Percentiles rank a stretch among this genome's conserved stretches.
Conservation (phyloP, 2,888 invertebrate species). For the Hemistola chrysoprasaria region DNA sequence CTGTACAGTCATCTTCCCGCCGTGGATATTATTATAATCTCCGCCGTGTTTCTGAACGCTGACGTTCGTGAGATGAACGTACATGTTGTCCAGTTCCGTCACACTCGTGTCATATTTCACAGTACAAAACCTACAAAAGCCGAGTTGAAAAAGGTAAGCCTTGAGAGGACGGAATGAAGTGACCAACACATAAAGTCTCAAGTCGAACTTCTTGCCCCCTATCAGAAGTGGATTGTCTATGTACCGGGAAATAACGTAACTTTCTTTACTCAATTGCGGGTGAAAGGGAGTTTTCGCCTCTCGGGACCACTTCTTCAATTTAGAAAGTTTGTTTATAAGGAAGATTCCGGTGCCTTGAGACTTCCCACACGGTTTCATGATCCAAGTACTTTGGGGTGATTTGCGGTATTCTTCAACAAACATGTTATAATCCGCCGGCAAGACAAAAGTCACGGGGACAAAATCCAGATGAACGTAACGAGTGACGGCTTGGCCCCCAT, state of each 20-base stretch:
- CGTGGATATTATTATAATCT: constrained; percentile 96
- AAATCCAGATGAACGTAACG: constrained; percentile 92
- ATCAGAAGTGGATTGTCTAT: constrained; percentile 97
- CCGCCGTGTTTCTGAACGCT: constrained; percentile 99
- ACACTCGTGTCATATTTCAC: constrained; percentile 96
- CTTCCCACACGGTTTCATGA: constrained; percentile 98
- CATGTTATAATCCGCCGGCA: constrained; percentile 98
- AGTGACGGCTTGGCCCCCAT: constrained; percentile 84
- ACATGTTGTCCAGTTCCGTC: constrained; percentile 94
- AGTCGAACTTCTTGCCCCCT: constrained; percentile 97
- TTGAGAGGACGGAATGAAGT: constrained; percentile 96
- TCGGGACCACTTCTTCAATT: constrained; percentile 94
- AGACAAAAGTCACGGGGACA: constrained; percentile 95
- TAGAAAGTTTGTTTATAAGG: constrained; percentile 96
- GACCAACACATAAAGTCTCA: constrained; percentile 95
- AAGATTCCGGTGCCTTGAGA: constrained; percentile 98
- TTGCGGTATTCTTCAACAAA: constrained; percentile 98
- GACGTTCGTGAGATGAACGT: constrained; percentile 97
- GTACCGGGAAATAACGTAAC: constrained; percentile 98
- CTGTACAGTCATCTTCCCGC: constrained; percentile 96
- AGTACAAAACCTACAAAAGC: constrained; percentile 98
- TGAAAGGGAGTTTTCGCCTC: constrained; percentile 93
- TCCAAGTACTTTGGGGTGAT: constrained; percentile 97
- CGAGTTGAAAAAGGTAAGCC: constrained; percentile 95
- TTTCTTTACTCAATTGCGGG: constrained; percentile 91